A percentile compares a stretch with the other conserved stretches of the same genome.
phyloP scores from a whole-genome alignment of 2,797 vertebrate genomes.

The Tolypeutes matacus region DNA sequence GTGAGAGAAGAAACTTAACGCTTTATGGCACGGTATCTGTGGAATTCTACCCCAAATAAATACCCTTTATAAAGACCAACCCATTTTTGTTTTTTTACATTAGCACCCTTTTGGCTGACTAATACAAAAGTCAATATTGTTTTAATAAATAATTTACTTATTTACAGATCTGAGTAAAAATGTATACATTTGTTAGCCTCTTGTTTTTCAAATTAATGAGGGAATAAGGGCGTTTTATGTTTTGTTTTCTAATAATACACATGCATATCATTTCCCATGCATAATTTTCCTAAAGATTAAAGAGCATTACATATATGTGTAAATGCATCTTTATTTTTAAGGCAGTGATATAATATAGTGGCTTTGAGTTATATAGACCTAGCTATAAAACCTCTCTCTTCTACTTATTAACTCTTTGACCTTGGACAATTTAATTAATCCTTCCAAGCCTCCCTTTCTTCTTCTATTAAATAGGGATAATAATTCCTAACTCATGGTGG shows the following conservation, averaged over 20 bases:
- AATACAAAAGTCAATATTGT: background rate
- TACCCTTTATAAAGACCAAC: too few relatives aligned
- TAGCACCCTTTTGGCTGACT: too few relatives aligned
- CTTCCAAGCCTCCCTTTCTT: background rate
- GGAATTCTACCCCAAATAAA: too few relatives aligned
- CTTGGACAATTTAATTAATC: conserved; percentile 16
- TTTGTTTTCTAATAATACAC: conserved; percentile 35
- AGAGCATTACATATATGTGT: background rate
- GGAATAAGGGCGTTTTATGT: background rate
- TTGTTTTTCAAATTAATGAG: conserved; percentile 43
- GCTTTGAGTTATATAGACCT: background rate
- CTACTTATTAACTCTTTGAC: background rate
- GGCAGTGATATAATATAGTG: background rate
- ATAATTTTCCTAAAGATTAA: conserved; percentile 44
- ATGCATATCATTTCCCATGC: background rate
- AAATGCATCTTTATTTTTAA: conserved; percentile 43
- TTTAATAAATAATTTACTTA: background rate
- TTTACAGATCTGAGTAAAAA: conserved; percentile 40
- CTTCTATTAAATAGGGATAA: background rate
- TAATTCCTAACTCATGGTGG: background rate
- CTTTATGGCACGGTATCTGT: too few relatives aligned
- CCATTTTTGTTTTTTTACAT: too few relatives aligned
- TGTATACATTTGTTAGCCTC: background rate
- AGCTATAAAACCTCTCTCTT: background rate
- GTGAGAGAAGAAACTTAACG: too few relatives aligned